Percentiles rank a stretch among this genome's conserved stretches.
Evolutionary conservation across 2,113 vertebrate species (phyloP).

Genomic region (Pseudorhombus dupliciocellatus): DNA sequence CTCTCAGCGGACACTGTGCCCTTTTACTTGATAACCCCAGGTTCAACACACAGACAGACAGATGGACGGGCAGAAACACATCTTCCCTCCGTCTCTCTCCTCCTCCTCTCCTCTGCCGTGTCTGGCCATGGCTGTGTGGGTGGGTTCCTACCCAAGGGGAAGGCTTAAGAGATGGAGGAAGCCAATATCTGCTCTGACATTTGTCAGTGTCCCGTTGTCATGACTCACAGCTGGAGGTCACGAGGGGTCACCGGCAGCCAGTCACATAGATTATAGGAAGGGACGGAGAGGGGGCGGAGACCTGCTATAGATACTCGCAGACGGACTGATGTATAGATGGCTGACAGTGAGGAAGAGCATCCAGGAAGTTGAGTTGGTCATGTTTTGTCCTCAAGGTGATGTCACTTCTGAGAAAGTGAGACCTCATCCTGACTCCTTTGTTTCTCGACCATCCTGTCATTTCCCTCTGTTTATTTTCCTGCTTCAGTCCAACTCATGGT

Average conservation of each 20-base stretch:
- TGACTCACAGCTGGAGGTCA: conserved; percentile 73
- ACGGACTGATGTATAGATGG: conserved; percentile 23
- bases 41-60: conserved; percentile 34
- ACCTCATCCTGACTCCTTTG: conserved; percentile 11
- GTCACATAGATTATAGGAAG: conserved; percentile 65
- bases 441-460: conserved; percentile 1
- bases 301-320: conserved; percentile 29
- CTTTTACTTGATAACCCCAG: conserved; percentile 56
- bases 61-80: conserved; percentile 3
- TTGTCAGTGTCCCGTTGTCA: conserved; percentile 74
- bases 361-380: background rate
- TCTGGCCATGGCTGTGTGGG: conserved; percentile 61
- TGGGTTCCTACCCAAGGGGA: conserved; percentile 62
- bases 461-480: conserved; percentile 42
- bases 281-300: conserved; percentile 43
- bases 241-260: conserved; percentile 59
- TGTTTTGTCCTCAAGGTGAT: background rate
- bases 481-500: conserved; percentile 4
- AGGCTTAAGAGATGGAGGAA: conserved; percentile 60
- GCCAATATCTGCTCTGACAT: conserved; percentile 78
- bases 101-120: conserved; percentile 39
- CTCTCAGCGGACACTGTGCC: conserved; percentile 41
- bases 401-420: background rate
- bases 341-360: background rate
- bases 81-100: conserved; percentile 24